Evolutionary conservation across 2,888 invertebrate genomes (phyloP).

Genomic region (Spisula solida): DNA sequence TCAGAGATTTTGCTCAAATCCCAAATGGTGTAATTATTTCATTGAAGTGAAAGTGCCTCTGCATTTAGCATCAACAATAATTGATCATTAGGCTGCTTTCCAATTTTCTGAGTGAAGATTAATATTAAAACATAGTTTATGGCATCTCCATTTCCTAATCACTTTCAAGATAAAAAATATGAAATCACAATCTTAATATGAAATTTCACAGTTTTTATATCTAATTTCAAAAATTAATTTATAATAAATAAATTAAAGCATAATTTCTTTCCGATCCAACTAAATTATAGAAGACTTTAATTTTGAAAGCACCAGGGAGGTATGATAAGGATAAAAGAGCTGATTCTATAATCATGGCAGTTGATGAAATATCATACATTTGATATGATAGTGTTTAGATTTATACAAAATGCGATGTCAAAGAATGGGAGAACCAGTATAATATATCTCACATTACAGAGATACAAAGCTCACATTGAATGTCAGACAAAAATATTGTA

Average conservation of each 20-base stretch:
- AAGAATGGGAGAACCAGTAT: neutral
- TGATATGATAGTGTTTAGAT: conserved; percentile 9
- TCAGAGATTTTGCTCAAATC: neutral
- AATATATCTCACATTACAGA: conserved; percentile 1
- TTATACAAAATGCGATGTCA: conserved; percentile 27
- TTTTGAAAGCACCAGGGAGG: neutral
- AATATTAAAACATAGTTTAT: neutral
- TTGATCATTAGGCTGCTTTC: neutral
- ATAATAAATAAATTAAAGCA: conserved; percentile 1
- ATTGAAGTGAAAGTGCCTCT: neutral
- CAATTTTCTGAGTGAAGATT: neutral
- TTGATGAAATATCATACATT: conserved; percentile 42
- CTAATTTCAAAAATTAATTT: neutral
- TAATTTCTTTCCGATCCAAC: neutral
- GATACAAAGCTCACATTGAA: conserved; percentile 25
- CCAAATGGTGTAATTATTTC: neutral
- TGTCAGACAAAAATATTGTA: conserved; percentile 1
- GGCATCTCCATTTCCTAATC: neutral
- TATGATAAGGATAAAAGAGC: conserved; percentile 2
- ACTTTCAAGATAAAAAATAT: conserved; percentile 4
- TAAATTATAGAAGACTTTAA: neutral
- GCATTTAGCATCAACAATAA: neutral
- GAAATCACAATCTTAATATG: neutral
- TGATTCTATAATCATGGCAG: conserved; percentile 16
- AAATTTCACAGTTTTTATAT: neutral